A percentile compares a stretch with the other conserved stretches of the same genome.
phyloP scores from a whole-genome alignment of 2,797 vertebrate species.

The Neosalanx taihuensis region DNA sequence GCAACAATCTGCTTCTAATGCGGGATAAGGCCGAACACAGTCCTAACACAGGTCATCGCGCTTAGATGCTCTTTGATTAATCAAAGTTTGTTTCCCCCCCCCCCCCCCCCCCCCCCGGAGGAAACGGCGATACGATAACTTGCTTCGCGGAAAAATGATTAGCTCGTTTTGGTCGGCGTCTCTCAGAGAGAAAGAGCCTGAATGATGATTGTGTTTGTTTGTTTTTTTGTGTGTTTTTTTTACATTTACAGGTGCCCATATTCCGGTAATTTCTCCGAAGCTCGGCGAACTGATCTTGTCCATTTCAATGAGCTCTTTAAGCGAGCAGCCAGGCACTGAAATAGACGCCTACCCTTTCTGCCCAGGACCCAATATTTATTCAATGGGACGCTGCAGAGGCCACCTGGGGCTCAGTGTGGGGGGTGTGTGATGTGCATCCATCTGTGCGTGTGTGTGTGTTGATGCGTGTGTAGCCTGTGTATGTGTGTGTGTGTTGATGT shows the following conservation, averaged over 20 bases:
- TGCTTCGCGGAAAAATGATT: background rate
- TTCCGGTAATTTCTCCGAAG: constrained; percentile 20
- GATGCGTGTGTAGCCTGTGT: background rate
- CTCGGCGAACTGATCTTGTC: constrained; percentile 20
- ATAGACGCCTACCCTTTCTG: constrained; percentile 25
- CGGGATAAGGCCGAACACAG: background rate
- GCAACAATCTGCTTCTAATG: background rate
- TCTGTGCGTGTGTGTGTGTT: constrained; percentile 4
- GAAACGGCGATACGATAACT: background rate
- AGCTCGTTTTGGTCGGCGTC: background rate
- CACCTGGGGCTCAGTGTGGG: constrained; percentile 20
- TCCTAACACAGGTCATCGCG: no score
- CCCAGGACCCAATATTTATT: constrained; percentile 26
- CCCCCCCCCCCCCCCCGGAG: background rate
- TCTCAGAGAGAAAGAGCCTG: background rate
- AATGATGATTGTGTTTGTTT: constrained; percentile 4
- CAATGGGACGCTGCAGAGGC: constrained; percentile 13
- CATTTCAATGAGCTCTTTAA: constrained; percentile 26
- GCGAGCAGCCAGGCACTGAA: constrained; percentile 13
- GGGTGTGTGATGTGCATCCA: background rate
- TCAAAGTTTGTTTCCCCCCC: background rate
- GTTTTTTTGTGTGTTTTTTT: constrained; percentile 9
- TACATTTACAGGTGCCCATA: constrained; percentile 26
- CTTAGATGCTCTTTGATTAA: no score
- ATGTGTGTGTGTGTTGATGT: constrained; percentile 8